Evolutionary conservation across 2,113 vertebrate species (phyloP).

Genomic region (Salvelinus alpinus): DNA sequence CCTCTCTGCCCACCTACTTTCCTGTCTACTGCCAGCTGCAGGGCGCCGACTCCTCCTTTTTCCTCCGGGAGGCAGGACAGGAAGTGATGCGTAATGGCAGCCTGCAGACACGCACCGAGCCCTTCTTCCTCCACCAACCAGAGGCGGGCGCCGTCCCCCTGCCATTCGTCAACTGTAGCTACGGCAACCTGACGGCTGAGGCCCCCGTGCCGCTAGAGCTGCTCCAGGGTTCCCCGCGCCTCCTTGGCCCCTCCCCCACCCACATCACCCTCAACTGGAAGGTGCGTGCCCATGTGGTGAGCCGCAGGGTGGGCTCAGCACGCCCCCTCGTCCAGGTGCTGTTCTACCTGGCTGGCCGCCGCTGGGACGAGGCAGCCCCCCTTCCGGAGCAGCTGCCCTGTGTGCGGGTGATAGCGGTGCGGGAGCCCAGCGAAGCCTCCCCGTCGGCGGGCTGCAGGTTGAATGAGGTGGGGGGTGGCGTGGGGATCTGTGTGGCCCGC

Average conservation of each 20-base stretch:
- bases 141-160: conserved; percentile 57
- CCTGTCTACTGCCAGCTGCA: conserved; percentile 79
- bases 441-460: conserved; percentile 85
- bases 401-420: conserved; percentile 81
- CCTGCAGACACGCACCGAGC: conserved; percentile 83
- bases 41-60: conserved; percentile 82
- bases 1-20: conserved; percentile 85
- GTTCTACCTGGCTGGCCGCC: conserved; percentile 87
- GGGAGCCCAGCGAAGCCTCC: conserved; percentile 80
- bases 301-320: conserved; percentile 79
- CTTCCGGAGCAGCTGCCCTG: conserved; percentile 80
- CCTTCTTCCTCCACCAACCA: conserved; percentile 85
- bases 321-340: conserved; percentile 87
- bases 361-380: conserved; percentile 79
- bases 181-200: conserved; percentile 83
- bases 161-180: conserved; percentile 85
- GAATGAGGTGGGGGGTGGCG: conserved; percentile 66
- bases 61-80: conserved; percentile 91
- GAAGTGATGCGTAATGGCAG: conserved; percentile 91
- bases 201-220: conserved; percentile 79
- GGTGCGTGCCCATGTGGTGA: conserved; percentile 82
- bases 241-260: conserved; percentile 62
- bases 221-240: conserved; percentile 72
- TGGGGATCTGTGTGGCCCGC: conserved; percentile 90
- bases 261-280: conserved; percentile 82